phyloP scores from a whole-genome alignment of 2,888 invertebrate species.

The Aporophyla lueneburgensis region DNA sequence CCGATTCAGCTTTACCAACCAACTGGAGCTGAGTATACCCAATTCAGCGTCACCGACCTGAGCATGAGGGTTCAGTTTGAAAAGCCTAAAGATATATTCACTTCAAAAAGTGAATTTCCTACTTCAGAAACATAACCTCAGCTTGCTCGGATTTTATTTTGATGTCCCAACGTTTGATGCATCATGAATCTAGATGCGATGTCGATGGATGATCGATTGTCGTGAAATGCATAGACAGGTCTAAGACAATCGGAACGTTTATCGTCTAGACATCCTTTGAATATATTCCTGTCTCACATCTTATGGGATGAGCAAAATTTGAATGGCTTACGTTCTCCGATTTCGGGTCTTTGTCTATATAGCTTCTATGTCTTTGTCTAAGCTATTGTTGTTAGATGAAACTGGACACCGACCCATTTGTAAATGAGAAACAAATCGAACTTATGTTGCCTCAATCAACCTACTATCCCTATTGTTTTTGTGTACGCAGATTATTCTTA shows the following conservation, averaged over 20 bases:
- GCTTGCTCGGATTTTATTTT: slow-evolving; percentile 1
- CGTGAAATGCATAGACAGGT: slow-evolving; percentile 36
- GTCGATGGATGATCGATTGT: slow-evolving; percentile 38
- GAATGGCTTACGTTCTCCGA: slow-evolving; percentile 7
- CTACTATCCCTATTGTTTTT: background rate
- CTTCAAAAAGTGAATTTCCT: background rate
- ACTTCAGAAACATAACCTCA: slow-evolving; percentile 11
- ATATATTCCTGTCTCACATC: slow-evolving; percentile 29
- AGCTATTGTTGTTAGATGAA: background rate
- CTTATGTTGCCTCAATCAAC: background rate
- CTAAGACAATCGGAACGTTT: slow-evolving; percentile 34
- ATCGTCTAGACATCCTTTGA: slow-evolving; percentile 55
- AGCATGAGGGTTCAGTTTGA: background rate
- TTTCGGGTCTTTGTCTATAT: background rate
- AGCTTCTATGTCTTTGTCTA: background rate
- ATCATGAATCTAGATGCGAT: slow-evolving; percentile 34
- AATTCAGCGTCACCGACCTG: background rate
- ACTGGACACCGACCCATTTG: background rate
- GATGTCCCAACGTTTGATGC: slow-evolving; percentile 22
- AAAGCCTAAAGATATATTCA: background rate
- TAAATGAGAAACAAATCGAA: background rate
- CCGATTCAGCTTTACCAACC: background rate
- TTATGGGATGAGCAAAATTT: slow-evolving; percentile 24
- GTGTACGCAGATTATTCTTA: background rate
- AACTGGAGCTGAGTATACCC: too few relatives aligned